A percentile compares a stretch with the other conserved stretches of the same genome.
These are phyloP conservation scores for Apostichopus japonicus DNA, from an alignment of 35 echinoderm and acorn worm species.

Conservation along the genomic window DNA sequence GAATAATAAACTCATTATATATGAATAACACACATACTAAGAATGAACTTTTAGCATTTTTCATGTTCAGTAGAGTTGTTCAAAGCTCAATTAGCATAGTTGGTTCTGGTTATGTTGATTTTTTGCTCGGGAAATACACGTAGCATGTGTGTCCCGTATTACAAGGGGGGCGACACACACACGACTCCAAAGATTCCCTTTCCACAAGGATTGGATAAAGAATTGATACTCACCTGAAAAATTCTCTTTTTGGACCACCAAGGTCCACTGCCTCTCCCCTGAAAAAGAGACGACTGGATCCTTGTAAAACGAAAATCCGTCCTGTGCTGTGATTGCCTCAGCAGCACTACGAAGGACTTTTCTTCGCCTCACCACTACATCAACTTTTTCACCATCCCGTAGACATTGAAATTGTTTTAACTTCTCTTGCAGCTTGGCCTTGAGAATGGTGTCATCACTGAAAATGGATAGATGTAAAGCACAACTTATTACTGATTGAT, in stretches of 20 bases:
- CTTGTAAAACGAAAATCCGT: background rate
- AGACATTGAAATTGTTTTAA: background rate
- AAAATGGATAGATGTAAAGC: background rate
- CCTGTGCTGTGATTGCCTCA: background rate
- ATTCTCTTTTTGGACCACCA: constrained; percentile 39
- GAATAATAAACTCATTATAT: too few relatives aligned
- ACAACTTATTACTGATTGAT: background rate
- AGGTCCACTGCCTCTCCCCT: constrained; percentile 42
- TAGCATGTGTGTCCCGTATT: too few relatives aligned
- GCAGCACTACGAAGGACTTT: background rate
- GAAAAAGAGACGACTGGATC: constrained; percentile 9
- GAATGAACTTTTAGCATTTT: too few relatives aligned
- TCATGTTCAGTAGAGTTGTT: too few relatives aligned
- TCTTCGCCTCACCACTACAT: constrained; percentile 27
- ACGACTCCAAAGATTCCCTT: background rate
- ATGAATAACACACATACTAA: too few relatives aligned
- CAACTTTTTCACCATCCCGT: background rate
- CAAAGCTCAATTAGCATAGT: too few relatives aligned
- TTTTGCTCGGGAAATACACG: too few relatives aligned
- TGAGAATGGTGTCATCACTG: constrained; percentile 15
- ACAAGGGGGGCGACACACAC: too few relatives aligned
- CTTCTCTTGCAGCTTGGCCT: constrained; percentile 9
- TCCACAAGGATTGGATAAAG: too few relatives aligned
- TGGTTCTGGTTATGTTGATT: too few relatives aligned
- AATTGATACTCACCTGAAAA: constrained; percentile 9